Percentiles rank a stretch among this genome's conserved stretches.
Evolutionary conservation across 1,140 invertebrate species (phyloP).

Genomic region (Metopolophium dirhodum): DNA sequence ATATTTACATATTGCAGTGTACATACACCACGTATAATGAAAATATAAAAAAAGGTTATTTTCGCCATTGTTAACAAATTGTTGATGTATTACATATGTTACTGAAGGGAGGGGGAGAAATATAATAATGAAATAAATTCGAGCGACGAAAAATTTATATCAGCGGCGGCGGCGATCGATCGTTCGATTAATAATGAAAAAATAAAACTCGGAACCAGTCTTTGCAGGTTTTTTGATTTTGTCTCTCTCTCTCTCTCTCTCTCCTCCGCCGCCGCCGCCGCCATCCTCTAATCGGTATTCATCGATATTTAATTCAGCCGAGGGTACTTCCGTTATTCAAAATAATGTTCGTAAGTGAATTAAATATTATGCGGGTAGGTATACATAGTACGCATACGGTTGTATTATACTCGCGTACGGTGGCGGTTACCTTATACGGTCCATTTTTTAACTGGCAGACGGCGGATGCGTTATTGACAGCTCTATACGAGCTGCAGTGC

Average conservation of each 20-base stretch:
- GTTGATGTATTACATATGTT: background rate
- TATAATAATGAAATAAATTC: background rate
- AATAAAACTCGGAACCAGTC: background rate
- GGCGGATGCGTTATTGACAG: background rate
- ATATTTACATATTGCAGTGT: background rate
- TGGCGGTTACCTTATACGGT: conserved; percentile 7
- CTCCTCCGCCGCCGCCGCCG: no score
- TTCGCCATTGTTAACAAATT: conserved; percentile 1
- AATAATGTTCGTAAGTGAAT: background rate
- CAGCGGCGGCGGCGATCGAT: background rate
- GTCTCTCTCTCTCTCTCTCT: background rate
- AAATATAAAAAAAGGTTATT: background rate
- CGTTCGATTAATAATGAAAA: background rate
- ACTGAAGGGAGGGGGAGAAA: background rate
- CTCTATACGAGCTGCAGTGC: background rate
- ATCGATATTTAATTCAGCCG: conserved; percentile 27
- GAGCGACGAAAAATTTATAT: background rate
- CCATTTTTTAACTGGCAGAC: background rate
- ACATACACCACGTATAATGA: background rate
- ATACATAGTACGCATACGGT: background rate
- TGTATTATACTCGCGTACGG: background rate
- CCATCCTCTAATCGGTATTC: background rate
- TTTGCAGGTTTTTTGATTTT: background rate
- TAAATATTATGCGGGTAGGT: background rate
- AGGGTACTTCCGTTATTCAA: conserved; percentile 27